Evolutionary conservation across 2,888 invertebrate species (phyloP), one percentile per base, ranked within the genome.

Genomic region (Tortricodes alternella): DNA sequence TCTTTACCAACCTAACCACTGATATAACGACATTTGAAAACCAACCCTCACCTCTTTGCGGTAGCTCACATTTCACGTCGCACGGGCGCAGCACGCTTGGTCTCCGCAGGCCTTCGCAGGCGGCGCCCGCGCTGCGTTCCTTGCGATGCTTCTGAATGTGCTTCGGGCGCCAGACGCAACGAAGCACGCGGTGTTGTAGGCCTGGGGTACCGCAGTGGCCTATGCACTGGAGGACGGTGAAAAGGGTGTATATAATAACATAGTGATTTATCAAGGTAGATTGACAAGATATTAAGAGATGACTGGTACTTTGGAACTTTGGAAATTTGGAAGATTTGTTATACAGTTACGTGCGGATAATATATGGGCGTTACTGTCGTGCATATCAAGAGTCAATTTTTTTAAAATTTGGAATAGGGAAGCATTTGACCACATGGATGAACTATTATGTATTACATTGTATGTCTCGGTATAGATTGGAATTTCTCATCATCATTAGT

Each of bases 111-210:
- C 94, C 93, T 64, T 94, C 93, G 82, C 99, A 99, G 11, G 96
- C 96, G 62, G 95, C 95, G 11, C 96, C 97, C 5, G 98, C 98
- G 23, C 97, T 94, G 71, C 95, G 93, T 72, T 96, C 95, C 65
- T 32, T 96, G 23, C 92, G 93, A 95, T 96, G 97, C 57, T 96
- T 95, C 76, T 94, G 93, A 68, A 94, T 94, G 19, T 34, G 61
- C 15, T 95, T 95, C 4, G 95, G 95, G 68, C 94, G 95, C 99
- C 98, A 99, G 61, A 98, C 96, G 84, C 99, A 99, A 70, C 96
- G 96, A 53, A 99, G 89, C 65, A 96, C 94, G 66, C 99, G 93
- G 77, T 97, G 97, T 81, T 97, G 96, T 50, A 96, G 94, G 0
- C 98, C 98, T 85, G 27, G 91, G 83, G 50, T 92, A 35, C 95